Conservation (phyloP, 2,797 vertebrate genomes). For the Astyanax mexicanus region DNA sequence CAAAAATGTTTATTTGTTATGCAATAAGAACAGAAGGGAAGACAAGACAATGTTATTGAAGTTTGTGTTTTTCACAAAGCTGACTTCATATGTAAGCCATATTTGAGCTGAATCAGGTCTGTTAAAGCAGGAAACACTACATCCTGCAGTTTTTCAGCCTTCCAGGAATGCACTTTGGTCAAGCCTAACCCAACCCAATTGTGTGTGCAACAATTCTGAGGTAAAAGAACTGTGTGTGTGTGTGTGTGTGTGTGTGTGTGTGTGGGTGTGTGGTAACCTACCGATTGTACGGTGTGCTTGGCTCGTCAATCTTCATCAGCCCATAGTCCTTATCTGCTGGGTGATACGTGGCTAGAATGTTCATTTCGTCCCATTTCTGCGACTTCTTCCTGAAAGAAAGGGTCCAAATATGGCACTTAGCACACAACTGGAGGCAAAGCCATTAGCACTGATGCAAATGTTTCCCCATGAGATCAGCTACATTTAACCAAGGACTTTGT, state of each 20-base stretch:
- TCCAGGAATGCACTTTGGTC: not conserved
- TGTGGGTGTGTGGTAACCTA: constrained; percentile 55
- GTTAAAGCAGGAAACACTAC: not conserved
- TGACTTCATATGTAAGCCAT: too few species aligned
- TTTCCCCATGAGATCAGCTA: constrained; percentile 49
- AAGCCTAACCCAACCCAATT: not conserved
- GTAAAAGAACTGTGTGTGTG: not conserved
- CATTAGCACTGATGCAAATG: constrained; percentile 45
- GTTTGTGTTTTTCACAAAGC: not conserved
- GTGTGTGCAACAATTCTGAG: too few species aligned
- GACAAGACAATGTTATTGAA: too few species aligned
- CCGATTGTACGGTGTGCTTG: constrained; percentile 96
- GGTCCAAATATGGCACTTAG: constrained; percentile 29
- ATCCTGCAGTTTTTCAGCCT: not conserved
- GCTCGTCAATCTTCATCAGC: constrained; percentile 98
- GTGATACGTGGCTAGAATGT: constrained; percentile 97
- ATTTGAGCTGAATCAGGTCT: not conserved
- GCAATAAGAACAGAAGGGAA: too few species aligned
- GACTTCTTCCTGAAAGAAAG: constrained; percentile 90
- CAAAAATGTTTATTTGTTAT: too few species aligned
- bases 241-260: not conserved
- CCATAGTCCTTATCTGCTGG: constrained; percentile 97
- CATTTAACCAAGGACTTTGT: constrained; percentile 65
- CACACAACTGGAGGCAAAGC: constrained; percentile 44
- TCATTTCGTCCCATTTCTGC: constrained; percentile 99